Base-by-base conservation (phyloP, 2,113 vertebrate species). In the Bos javanicus region DNA sequence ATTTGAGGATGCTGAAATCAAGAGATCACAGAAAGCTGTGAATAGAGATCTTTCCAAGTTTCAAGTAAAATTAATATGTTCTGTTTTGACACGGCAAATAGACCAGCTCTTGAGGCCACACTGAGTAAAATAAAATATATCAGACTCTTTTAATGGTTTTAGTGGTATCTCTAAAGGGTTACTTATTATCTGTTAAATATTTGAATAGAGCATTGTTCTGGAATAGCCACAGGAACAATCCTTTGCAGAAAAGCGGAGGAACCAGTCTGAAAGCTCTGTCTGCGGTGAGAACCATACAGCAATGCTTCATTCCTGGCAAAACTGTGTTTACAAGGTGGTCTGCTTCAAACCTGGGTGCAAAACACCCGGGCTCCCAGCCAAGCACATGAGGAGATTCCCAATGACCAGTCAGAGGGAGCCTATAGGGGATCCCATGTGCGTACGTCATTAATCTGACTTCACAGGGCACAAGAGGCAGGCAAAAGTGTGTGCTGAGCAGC, bases 11-110 rank as follows among this genome's bases (percentile, higher is more conserved):
- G 30, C 19, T 62, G 17, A 94, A 92, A 85, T 93, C 60, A 90
- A 87, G 30, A 11, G 76, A 94, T 62, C 91, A 39, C 71, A 94
- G 81, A 48, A 80, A 10, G n/a, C 1, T 57, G 67, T 83, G 25
- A 93, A 39, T 36, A 15, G 78, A 86, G 62, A 87, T 56, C 50
- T 48, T 93, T 67, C 87, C 56, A 93, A 89, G 54, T 97, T 86
- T 95, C 87, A 83, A 83, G 57, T 87, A 97, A 93, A 95, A 87
- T 82, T 57, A 89, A 83, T 43, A 26, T 50, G 19, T 71, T 93
- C 76, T 93, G 94, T 80, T 95, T 84, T 81, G 25, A 81, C 52
- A 84, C 4, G 54, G 52, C 48, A 95, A 91, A 64, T 8, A 97
- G 74, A 90, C 14, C 46, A 84, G n/a, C 50, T 97, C 54, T 57